Conservation (phyloP, 2,113 vertebrate genomes). For the Setophaga kirtlandii region DNA sequence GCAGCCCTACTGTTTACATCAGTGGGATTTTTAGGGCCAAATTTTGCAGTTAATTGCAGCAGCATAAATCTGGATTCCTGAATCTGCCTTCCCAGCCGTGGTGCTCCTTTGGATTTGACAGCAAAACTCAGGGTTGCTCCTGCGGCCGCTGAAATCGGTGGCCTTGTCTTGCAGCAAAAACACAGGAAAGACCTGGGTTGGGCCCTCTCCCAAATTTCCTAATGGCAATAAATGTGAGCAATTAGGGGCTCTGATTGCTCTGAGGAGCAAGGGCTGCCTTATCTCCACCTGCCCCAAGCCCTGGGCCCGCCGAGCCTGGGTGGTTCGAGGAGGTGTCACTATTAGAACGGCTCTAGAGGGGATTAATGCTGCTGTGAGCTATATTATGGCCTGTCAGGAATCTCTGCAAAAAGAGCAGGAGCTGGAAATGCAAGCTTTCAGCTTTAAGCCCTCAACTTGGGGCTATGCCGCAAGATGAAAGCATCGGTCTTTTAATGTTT, state of each 20-base stretch:
- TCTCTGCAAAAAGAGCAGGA: background rate
- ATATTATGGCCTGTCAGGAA: constrained; percentile 22
- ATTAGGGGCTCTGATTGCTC: background rate
- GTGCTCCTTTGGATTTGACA: background rate
- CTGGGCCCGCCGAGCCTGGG: background rate
- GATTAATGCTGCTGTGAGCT: constrained; percentile 31
- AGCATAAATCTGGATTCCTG: background rate
- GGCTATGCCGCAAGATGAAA: constrained; percentile 30
- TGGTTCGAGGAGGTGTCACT: constrained; percentile 40
- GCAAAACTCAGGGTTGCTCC: background rate
- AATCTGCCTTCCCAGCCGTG: background rate
- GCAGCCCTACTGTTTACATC: constrained; percentile 46
- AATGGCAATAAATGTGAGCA: background rate
- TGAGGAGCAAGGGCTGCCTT: background rate
- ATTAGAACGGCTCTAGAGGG: background rate
- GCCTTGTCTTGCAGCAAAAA: background rate
- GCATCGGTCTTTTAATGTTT: background rate
- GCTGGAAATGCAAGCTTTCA: constrained; percentile 38
- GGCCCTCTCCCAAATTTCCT: constrained; percentile 10
- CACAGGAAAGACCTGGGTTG: background rate
- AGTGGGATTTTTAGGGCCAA: constrained; percentile 27
- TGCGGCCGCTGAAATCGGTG: fast-evolving
- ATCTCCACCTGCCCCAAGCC: background rate
- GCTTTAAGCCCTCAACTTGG: constrained; percentile 13
- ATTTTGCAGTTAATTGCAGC: constrained; percentile 37